phyloP scores from a whole-genome alignment of 1,140 invertebrate genomes.

The Gryon sp. region DNA sequence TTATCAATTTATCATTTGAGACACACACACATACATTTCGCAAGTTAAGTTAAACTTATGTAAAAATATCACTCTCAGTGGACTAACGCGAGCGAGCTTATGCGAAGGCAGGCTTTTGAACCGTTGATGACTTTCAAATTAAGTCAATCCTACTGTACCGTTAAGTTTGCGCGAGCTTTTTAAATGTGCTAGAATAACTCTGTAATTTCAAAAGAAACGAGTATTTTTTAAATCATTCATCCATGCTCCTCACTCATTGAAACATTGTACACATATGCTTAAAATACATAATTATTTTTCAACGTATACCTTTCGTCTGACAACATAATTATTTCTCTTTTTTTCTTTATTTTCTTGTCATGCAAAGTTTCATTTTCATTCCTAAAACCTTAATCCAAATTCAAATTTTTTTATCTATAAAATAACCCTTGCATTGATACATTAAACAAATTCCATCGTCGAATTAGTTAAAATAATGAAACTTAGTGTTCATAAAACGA shows the following conservation, averaged over 20 bases:
- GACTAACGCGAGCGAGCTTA: constrained; percentile 30
- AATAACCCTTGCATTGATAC: no score
- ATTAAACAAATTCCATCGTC: no score
- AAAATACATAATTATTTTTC: constrained; percentile 15
- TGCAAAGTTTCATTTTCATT: not conserved
- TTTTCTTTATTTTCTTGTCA: not conserved
- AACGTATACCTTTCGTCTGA: not conserved
- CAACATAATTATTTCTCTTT: constrained; percentile 20
- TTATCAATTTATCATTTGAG: no score
- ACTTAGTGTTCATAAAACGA: constrained; percentile 3
- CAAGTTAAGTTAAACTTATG: constrained; percentile 11
- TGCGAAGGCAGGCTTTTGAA: constrained; percentile 34
- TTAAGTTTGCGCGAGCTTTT: constrained; percentile 44
- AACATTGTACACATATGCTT: no score
- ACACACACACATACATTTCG: no score
- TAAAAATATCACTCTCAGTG: constrained; percentile 47
- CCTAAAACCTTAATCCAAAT: no score
- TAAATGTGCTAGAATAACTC: constrained; percentile 17
- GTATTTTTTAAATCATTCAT: constrained; percentile 26
- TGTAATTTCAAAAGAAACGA: constrained; percentile 23
- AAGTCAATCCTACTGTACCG: constrained; percentile 44
- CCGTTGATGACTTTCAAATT: constrained; percentile 58
- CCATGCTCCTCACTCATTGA: not conserved
- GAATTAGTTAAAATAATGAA: constrained; percentile 27
- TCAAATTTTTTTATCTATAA: no score